These are phyloP conservation scores for Staurois parvus DNA, from an alignment of 2,797 vertebrate species.

Conservation along the genomic window DNA sequence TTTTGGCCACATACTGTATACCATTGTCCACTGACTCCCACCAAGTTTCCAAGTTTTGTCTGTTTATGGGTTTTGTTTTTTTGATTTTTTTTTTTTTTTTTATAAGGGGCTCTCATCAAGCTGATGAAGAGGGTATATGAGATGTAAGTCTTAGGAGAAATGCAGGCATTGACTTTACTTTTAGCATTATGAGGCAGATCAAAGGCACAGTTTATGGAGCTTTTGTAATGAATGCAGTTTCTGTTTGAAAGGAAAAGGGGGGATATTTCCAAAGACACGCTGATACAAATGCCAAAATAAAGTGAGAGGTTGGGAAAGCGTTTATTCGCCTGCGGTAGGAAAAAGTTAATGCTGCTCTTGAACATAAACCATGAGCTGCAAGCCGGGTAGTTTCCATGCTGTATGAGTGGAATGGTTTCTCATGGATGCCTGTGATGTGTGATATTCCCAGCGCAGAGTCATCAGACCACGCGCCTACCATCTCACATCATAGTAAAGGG, in stretches of 20 bases:
- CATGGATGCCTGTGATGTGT: slow-evolving; percentile 21
- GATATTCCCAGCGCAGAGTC: slow-evolving; percentile 21
- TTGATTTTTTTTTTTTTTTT: too few relatives aligned
- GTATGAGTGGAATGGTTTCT: slow-evolving; percentile 13
- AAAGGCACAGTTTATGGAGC: slow-evolving; percentile 10
- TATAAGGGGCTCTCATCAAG: too few relatives aligned
- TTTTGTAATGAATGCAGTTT: slow-evolving; percentile 56
- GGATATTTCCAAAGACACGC: slow-evolving; percentile 50
- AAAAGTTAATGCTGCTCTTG: slow-evolving; percentile 48
- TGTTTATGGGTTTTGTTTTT: too few relatives aligned
- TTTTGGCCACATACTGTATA: too few relatives aligned
- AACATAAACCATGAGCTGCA: slow-evolving; percentile 32
- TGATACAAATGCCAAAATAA: slow-evolving; percentile 48
- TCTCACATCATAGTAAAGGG: not conserved
- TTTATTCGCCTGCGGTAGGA: slow-evolving; percentile 55
- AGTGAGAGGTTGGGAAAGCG: slow-evolving; percentile 49
- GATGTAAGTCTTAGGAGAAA: not conserved
- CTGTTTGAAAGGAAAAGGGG: slow-evolving; percentile 43
- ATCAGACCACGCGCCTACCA: not conserved
- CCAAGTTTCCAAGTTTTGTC: too few relatives aligned
- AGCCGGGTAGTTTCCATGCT: slow-evolving; percentile 32
- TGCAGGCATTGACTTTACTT: not conserved
- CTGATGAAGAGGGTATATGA: not conserved
- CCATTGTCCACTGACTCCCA: too few relatives aligned
- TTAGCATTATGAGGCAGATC: slow-evolving; percentile 21